phyloP scores from a whole-genome alignment of 2,113 vertebrate species.

The Coturnix japonica region DNA sequence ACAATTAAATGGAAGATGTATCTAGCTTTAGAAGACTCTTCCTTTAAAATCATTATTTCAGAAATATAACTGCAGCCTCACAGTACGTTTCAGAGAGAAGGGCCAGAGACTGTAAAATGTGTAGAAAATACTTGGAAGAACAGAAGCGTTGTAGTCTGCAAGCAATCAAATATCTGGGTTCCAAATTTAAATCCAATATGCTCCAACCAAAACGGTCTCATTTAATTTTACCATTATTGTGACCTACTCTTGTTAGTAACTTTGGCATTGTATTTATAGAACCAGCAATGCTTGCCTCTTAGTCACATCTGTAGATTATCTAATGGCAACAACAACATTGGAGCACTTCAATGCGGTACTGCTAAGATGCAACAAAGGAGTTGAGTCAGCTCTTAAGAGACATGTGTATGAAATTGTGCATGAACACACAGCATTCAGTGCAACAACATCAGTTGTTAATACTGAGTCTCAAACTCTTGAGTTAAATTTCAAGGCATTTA shows the following conservation, averaged over 20 bases:
- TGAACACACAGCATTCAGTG: background rate
- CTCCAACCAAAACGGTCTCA: background rate
- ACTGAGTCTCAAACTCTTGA: background rate
- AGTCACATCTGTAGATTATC: background rate
- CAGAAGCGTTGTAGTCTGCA: background rate
- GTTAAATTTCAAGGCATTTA: background rate
- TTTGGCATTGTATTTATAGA: background rate
- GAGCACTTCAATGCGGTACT: background rate
- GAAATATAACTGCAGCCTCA: background rate
- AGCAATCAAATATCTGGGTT: background rate
- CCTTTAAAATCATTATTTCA: background rate
- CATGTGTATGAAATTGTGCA: accelerated
- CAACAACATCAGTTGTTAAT: background rate
- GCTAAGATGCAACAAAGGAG: background rate
- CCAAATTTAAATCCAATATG: background rate
- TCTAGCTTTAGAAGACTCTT: no score
- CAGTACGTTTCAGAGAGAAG: background rate
- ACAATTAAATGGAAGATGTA: background rate
- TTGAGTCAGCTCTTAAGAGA: background rate
- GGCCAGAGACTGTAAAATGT: background rate
- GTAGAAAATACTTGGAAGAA: background rate
- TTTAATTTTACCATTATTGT: background rate
- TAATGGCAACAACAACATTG: background rate
- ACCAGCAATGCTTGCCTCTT: background rate
- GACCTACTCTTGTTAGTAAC: background rate